Evolutionary conservation across 2,113 vertebrate genomes (phyloP), one percentile per base, ranked within the genome.

Genomic region (Catharus minimus): DNA sequence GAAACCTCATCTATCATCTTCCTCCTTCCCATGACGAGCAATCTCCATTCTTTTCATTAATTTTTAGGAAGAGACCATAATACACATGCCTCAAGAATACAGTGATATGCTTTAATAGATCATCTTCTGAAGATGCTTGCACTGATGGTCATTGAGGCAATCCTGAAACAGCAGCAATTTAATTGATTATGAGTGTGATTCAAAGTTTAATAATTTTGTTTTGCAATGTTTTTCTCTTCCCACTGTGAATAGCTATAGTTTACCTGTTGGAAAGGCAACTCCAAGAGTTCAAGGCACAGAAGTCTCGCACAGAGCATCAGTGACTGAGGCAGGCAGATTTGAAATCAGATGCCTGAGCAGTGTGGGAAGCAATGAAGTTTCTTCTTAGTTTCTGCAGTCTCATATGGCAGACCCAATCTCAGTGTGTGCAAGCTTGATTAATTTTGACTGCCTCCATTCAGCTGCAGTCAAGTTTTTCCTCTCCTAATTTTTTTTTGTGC

Each of bases 381-480:
- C 55, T 92, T 90, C 69, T 38, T 11, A 75, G 39, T 2, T 9
- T 82, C 72, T 82, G 72, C 79, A 84, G 47, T 53, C 56, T 77
- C 44, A 58, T 21, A 50, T 22, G 86, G 84, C 61, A 90, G 72
- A 82, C 75, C 39, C 49, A 77, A 65, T 84, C 53, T 90, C 72
- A 69, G 50, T 22, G 24, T 61, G 55, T 38, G 57, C 55, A 85
- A 88, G 64, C 67, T 81, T 90, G 94, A 94, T 92, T 93, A 85
- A 89, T 88, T 82, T 64, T 94, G 93, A 80, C 86, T 92, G 91
- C 87, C 73, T 95, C 88, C 71, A 92, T 92, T 94, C 86, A 90
- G 80, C 77, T 91, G 77, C 88, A 82, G 81, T 93, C 64, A 90
- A 92, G 87, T 87, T 90, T 88, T 93, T 72, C 43, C 50, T 88